Percentiles rank a stretch among this genome's conserved stretches.
Evolutionary conservation across 2,113 vertebrate genomes (phyloP).

Genomic region (Amazona vittata): DNA sequence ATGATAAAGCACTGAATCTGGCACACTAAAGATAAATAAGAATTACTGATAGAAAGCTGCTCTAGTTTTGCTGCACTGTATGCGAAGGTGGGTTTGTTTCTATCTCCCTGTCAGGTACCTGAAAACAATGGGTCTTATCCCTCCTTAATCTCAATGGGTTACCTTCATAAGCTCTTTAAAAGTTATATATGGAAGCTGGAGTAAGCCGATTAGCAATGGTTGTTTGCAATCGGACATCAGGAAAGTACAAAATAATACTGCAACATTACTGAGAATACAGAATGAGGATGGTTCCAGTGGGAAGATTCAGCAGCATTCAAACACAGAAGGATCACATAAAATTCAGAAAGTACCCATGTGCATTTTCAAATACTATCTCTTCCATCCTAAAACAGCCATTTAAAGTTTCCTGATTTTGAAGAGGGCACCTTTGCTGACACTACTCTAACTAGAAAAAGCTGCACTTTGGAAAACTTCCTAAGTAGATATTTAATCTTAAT

Average conservation of each 20-base stretch:
- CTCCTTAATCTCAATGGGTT: conserved; percentile 64
- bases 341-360: neutral
- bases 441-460: neutral
- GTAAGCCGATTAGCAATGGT: conserved; percentile 70
- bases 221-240: conserved; percentile 63
- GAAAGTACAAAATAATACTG: conserved; percentile 48
- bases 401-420: neutral
- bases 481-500: neutral
- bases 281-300: neutral
- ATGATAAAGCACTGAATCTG: conserved; percentile 59
- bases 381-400: neutral
- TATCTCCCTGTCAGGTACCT: conserved; percentile 58
- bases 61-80: conserved; percentile 49
- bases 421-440: neutral
- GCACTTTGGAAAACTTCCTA: neutral
- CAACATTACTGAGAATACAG: conserved; percentile 20
- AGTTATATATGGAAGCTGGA: conserved; percentile 67
- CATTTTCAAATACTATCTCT: neutral
- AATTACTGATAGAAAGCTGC: conserved; percentile 67
- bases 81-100: conserved; percentile 6
- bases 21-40: conserved; percentile 69
- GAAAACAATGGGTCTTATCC: conserved; percentile 64
- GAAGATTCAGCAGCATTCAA: neutral
- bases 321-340: neutral
- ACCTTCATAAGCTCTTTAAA: conserved; percentile 71